Evolutionary conservation across 2,113 vertebrate genomes (phyloP), one percentile per base, ranked within the genome.

Genomic region (Takifugu bimaculatus): DNA sequence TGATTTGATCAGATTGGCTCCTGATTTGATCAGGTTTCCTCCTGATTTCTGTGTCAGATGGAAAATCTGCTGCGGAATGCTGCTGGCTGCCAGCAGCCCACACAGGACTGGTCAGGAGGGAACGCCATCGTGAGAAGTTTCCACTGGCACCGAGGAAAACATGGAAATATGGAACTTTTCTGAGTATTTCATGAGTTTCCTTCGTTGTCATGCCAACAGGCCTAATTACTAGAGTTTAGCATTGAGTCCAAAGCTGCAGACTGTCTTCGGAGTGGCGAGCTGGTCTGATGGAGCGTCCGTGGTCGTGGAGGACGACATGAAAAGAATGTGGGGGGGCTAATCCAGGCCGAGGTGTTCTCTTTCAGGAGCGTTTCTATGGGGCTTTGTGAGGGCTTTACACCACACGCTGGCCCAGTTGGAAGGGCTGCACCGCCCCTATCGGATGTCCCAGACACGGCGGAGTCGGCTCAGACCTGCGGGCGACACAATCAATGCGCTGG

Each of bases 401-500:
- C 79, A 85, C 88, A 88, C 70, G 84, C 85, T 88, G 90, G 83
- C 87, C 85, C 77, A 74, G 74, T 82, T 90, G 79, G 68, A 61
- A 71, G 78, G 74, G 72, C 87, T 70, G 78, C 84, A 86, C 87
- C 78, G 80, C 86, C 83, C 86, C 88, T 88, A 90, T 92, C 86
- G 84, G 87, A 90, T 90, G 88, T 91, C 91, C 87, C 87, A 91
- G 90, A 90, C 89, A 86, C 81, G 84, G 88, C 80, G 89, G 90
- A 91, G 90, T 89, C 90, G 82, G 85, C 65, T 85, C 63, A 44
- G 65, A 80, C 79, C 81, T 82, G 80, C 85, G 88, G 87, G 80
- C 88, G 89, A 91, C 89, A 91, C 84, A 85, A 88, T 90, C 88
- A 89, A 85, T 88, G 84, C 79, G 80, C 87, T 87, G 88, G 85